Conservation (phyloP, 2,113 vertebrate genomes). For the Elanoides forficatus region DNA sequence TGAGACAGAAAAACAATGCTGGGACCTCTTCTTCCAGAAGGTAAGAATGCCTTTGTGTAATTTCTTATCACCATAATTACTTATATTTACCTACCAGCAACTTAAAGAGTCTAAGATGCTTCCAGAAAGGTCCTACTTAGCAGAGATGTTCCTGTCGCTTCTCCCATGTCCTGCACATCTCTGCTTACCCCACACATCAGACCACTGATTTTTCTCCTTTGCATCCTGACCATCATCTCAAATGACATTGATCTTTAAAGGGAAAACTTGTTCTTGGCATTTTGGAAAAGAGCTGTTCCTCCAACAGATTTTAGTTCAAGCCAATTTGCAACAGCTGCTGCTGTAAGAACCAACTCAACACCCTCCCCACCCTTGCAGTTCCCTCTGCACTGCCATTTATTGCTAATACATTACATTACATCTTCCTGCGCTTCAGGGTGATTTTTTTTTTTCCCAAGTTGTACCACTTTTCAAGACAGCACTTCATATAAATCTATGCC, state of each 20-base stretch:
- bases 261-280: background rate
- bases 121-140: background rate
- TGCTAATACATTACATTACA: too few relatives aligned
- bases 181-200: background rate
- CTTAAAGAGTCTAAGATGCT: background rate
- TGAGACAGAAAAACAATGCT: background rate
- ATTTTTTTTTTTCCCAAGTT: background rate
- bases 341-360: background rate
- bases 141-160: background rate
- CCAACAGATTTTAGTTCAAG: background rate
- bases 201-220: background rate
- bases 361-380: background rate
- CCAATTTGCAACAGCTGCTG: background rate
- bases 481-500: background rate
- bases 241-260: background rate
- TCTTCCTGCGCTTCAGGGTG: accelerated
- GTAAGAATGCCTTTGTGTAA: background rate
- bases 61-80: background rate
- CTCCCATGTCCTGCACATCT: background rate
- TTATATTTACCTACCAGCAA: background rate
- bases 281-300: background rate
- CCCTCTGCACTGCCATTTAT: background rate
- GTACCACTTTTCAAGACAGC: background rate
- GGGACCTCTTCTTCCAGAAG: background rate
- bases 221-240: background rate